These are phyloP conservation scores for Notolepis coatsorum DNA, from an alignment of 2,797 vertebrate species.

Conservation along the genomic window DNA sequence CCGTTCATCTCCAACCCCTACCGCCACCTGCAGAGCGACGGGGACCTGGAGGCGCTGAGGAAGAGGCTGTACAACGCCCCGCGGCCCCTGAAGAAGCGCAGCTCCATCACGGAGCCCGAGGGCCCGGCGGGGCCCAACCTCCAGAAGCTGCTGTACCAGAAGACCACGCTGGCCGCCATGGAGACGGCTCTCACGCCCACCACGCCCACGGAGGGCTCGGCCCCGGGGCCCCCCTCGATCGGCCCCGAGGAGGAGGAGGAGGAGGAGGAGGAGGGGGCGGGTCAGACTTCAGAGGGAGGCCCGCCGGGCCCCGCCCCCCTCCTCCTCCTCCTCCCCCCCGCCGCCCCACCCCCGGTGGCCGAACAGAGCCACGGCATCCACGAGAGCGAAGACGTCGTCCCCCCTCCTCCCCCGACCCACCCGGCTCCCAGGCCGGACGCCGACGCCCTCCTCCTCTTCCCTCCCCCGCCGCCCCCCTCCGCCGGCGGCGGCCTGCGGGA, in stretches of 20 bases:
- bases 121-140: conserved; percentile 96
- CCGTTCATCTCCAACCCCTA: conserved; percentile 96
- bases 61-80: conserved; percentile 95
- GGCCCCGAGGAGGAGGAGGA: conserved; percentile 71
- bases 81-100: conserved; percentile 95
- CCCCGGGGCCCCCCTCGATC: no score
- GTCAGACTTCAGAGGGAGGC: conserved; percentile 40
- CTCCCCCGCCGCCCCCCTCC: conserved; percentile 71
- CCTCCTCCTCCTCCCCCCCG: neutral
- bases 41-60: conserved; percentile 92
- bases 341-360: conserved; percentile 20
- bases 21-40: conserved; percentile 95
- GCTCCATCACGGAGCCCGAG: conserved; percentile 97
- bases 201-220: conserved; percentile 67
- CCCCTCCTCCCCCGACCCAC: conserved; percentile 73
- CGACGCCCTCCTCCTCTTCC: conserved; percentile 27
- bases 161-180: conserved; percentile 95
- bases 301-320: neutral
- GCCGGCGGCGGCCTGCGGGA: conserved; percentile 63
- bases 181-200: conserved; percentile 86
- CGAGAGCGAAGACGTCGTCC: conserved; percentile 71
- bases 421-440: conserved; percentile 83
- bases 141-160: conserved; percentile 97
- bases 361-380: no score
- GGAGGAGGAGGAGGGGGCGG: conserved; percentile 39